Conservation (phyloP, 2,797 vertebrate genomes). For the Knipowitschia caucasica region DNA sequence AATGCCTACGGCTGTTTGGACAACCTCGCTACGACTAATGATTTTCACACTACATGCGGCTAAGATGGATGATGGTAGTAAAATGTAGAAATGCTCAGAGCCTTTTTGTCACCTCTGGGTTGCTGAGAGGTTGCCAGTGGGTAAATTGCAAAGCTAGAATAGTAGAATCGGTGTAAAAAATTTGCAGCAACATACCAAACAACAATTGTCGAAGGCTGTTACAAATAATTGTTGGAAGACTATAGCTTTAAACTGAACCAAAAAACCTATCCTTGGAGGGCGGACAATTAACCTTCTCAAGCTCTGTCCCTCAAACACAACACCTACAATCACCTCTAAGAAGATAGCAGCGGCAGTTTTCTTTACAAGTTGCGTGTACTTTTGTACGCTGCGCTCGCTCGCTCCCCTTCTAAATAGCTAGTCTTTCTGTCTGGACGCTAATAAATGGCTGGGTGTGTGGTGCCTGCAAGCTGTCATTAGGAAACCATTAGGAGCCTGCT, state of each 20-base stretch:
- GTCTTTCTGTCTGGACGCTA: conserved; percentile 56
- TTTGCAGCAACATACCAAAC: neutral
- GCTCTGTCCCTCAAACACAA: neutral
- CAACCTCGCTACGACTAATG: conserved; percentile 46
- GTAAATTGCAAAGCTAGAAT: conserved; percentile 37
- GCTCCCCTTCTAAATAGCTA: conserved; percentile 39
- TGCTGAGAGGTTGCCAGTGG: conserved; percentile 37
- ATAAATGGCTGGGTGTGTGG: conserved; percentile 67
- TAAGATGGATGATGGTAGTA: conserved; percentile 33
- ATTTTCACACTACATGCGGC: conserved; percentile 45
- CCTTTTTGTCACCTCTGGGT: conserved; percentile 54
- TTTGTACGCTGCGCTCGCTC: conserved; percentile 46
- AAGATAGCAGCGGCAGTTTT: conserved; percentile 42
- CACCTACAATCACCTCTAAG: neutral
- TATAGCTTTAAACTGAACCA: neutral
- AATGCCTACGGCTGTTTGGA: conserved; percentile 42
- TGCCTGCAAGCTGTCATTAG: conserved; percentile 76
- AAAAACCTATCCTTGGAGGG: neutral
- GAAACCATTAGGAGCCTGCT: conserved; percentile 70
- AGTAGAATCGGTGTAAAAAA: neutral
- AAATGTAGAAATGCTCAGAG: conserved; percentile 35
- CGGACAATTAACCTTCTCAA: neutral
- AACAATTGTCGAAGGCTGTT: no score
- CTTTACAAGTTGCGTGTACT: conserved; percentile 57
- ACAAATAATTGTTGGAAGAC: no score